Evolutionary conservation across 1,140 invertebrate species (phyloP), one percentile per base, ranked within the genome.

Genomic region (Hycleus phaleratus): DNA sequence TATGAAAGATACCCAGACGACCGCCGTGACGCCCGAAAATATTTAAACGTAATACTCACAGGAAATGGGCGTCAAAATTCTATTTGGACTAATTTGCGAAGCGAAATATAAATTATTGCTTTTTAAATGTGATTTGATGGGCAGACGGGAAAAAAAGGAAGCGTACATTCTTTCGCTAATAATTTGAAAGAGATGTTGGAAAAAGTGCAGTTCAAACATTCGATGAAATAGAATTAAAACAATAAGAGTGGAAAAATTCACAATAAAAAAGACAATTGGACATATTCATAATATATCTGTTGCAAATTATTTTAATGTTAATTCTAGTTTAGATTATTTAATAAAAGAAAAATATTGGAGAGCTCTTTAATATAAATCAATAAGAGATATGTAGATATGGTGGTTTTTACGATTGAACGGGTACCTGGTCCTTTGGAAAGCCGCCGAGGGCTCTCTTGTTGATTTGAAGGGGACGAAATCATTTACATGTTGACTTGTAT

Each of bases 51-150:
- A 56, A 62, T 62, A 43, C 56, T 43, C 56, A 49, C 44, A 49
- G 60, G 60, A 62, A 62, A 62, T 62, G 60, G 60, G 60, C 54
- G 60, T 51, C 53, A 52, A 56, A 62, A 62, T 62, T 47, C 50
- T 59, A 62, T 62, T 62, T 58, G 46, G 54, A 53, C 51, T 53
- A 53, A 53, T 53, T 53, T 53, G 51, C 32, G 32, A 32, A 46
- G 51, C 51, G 51, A 53, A 53, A 53, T 53, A 53, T 53, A 53
- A 53, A 53, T 53, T 53, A 53, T 53, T 53, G 51, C 51, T 53
- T 53, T 53, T 53, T 53, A 53, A 53, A 53, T 53, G 26, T 46
- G 51, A 53, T 53, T 53, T 53, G 42, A 46, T 32, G 32, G 32
- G 32, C 3, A 32, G 32, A 32, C 32, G 32, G 32, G 18, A 18